Conservation (phyloP, 2,888 invertebrate genomes). For the Tetragnatha montana region DNA sequence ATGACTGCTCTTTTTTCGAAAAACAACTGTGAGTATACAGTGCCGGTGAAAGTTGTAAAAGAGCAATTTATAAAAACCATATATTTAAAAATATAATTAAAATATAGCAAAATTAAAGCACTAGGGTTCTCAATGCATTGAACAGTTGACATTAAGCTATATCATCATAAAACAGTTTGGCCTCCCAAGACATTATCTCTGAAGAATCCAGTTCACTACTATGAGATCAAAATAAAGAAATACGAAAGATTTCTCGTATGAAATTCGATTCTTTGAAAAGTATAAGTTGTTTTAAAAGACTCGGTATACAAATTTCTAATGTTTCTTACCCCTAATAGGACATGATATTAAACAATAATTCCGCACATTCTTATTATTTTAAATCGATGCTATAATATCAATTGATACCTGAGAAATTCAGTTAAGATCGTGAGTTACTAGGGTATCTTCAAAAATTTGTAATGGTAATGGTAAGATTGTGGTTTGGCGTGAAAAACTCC, state of each 20-base stretch:
- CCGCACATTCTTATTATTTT: too few species aligned
- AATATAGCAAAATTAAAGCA: constrained; percentile 70
- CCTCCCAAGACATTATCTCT: neutral
- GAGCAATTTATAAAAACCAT: constrained; percentile 59
- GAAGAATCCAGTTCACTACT: too few species aligned
- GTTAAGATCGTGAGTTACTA: too few species aligned
- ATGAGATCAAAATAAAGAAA: too few species aligned
- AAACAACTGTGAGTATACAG: constrained; percentile 31
- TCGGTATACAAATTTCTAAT: too few species aligned
- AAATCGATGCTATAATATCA: too few species aligned
- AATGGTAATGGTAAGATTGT: too few species aligned
- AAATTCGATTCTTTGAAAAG: constrained; percentile 18
- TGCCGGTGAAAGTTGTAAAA: constrained; percentile 61
- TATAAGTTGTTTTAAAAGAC: neutral
- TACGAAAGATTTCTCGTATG: constrained; percentile 3
- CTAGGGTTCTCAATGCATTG: constrained; percentile 59
- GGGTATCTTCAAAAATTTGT: too few species aligned
- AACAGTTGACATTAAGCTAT: constrained; percentile 62
- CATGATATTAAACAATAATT: too few species aligned
- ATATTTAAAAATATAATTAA: constrained; percentile 67
- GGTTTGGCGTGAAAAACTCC: too few species aligned
- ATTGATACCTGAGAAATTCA: too few species aligned
- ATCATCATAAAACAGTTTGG: constrained; percentile 49
- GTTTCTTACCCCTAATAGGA: too few species aligned
- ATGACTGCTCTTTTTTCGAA: constrained; percentile 46